A percentile compares a stretch with the other conserved stretches of the same genome.
Conservation (phyloP, 1,140 invertebrate species). For the Hydropsyche tenuis region DNA sequence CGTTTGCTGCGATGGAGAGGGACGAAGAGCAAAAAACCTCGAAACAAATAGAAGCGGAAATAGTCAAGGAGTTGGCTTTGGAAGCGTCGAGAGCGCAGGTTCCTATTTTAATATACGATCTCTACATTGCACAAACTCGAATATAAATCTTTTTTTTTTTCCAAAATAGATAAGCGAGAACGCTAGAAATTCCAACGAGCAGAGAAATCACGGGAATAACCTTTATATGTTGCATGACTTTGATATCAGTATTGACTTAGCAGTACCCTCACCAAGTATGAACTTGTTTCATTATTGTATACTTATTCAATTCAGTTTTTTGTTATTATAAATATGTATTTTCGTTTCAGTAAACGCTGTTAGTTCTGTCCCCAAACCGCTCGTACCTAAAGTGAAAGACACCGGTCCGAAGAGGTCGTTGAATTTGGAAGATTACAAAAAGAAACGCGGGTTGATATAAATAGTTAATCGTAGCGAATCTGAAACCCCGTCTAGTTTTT, state of each 20-base stretch:
- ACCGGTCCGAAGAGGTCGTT: conserved; percentile 85
- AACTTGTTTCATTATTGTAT: conserved; percentile 46
- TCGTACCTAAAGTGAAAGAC: conserved; percentile 73
- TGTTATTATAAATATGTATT: conserved; percentile 39
- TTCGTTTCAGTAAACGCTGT: conserved; percentile 70
- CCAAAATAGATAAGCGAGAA: conserved; percentile 46
- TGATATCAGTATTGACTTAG: conserved; percentile 93
- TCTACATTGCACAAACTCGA: conserved; percentile 18
- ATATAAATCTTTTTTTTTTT: conserved; percentile 5
- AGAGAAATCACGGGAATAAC: conserved; percentile 70
- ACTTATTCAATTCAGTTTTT: neutral
- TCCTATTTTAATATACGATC: conserved; percentile 39
- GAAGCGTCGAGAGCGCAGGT: conserved; percentile 42
- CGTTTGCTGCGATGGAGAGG: conserved; percentile 57
- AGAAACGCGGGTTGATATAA: conserved; percentile 90
- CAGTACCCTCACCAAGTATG: conserved; percentile 82
- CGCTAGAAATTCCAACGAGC: conserved; percentile 51
- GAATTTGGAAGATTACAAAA: conserved; percentile 97
- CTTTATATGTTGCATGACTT: conserved; percentile 95
- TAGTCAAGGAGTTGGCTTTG: conserved; percentile 41
- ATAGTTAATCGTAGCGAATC: too few relatives aligned
- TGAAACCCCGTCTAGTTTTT: neutral
- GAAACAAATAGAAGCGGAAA: conserved; percentile 16
- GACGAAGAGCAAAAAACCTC: conserved; percentile 41
- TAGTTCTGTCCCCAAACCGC: conserved; percentile 76